Conservation (phyloP, 2,888 invertebrate species). For the Tetramorium bicarinatum region DNA sequence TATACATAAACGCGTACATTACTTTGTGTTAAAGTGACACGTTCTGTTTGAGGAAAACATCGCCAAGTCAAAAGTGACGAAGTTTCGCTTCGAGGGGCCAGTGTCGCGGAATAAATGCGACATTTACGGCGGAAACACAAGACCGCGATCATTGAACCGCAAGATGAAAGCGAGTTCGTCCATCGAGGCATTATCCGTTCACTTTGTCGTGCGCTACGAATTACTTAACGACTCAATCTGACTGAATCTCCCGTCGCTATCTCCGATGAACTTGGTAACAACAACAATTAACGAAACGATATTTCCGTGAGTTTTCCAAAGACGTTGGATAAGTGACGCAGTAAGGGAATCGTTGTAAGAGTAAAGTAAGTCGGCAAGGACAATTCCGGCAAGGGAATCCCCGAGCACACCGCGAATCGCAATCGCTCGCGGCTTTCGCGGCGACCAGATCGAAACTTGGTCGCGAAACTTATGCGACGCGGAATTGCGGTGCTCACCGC, state of each 20-base stretch:
- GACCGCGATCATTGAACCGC: conserved; percentile 33
- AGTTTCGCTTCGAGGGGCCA: background rate
- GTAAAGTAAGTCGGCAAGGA: conserved; percentile 22
- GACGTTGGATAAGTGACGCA: conserved; percentile 2
- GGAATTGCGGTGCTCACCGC: conserved; percentile 39
- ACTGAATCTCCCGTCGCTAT: background rate
- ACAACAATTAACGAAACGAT: conserved; percentile 20
- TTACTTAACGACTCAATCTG: conserved; percentile 6
- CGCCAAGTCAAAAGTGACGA: conserved; percentile 23
- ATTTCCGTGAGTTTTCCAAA: conserved; percentile 13
- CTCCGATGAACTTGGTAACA: background rate
- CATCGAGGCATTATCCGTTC: conserved; percentile 10
- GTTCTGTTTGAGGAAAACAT: background rate
- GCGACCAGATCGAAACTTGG: conserved; percentile 41
- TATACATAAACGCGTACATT: background rate
- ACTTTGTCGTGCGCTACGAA: background rate
- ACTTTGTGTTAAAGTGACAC: background rate
- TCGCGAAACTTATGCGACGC: conserved; percentile 49
- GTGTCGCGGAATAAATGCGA: conserved; percentile 39
- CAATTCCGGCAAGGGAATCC: conserved; percentile 20
- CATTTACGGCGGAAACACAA: conserved; percentile 10
- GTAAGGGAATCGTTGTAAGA: background rate
- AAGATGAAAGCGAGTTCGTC: conserved; percentile 41
- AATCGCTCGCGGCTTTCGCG: conserved; percentile 47
- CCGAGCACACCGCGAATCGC: conserved; percentile 24